Conservation (phyloP, 2,888 invertebrate species). For the Conops quadrifasciatus region DNA sequence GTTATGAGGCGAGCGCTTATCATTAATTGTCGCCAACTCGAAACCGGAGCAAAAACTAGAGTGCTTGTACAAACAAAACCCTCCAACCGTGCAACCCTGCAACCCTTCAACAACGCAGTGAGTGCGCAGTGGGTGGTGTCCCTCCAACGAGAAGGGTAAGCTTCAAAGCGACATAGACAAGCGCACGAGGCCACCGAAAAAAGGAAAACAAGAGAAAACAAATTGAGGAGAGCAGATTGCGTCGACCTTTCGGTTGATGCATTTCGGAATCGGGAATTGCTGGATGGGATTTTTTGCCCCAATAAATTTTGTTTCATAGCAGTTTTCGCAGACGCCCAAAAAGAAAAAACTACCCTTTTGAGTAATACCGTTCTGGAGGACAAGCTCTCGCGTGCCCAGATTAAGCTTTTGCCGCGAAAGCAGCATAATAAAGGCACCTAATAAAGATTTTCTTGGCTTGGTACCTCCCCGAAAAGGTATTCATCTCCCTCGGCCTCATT, state of each 20-base stretch:
- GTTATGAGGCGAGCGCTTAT: slow-evolving; percentile 34
- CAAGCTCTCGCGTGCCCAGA: too few relatives aligned
- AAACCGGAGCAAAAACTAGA: slow-evolving; percentile 21
- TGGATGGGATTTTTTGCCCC: neutral
- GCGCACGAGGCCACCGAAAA: slow-evolving; percentile 19
- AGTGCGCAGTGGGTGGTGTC: neutral
- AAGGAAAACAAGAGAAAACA: slow-evolving; percentile 14
- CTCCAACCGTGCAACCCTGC: slow-evolving; percentile 10
- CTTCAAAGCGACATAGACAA: slow-evolving; percentile 13
- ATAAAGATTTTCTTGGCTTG: too few relatives aligned
- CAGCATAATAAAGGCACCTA: too few relatives aligned
- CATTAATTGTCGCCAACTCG: slow-evolving; percentile 35
- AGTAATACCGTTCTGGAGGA: neutral
- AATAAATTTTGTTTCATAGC: slow-evolving; percentile 29
- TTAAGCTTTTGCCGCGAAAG: too few relatives aligned
- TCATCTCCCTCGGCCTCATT: too few relatives aligned
- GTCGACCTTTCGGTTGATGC: slow-evolving; percentile 12
- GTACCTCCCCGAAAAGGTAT: too few relatives aligned
- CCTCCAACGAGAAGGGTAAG: slow-evolving; percentile 3
- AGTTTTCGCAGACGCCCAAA: slow-evolving; percentile 18
- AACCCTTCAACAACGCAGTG: neutral
- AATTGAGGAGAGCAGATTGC: slow-evolving; percentile 33
- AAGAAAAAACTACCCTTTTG: neutral
- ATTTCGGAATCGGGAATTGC: slow-evolving; percentile 15
- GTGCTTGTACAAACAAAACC: slow-evolving; percentile 1